phyloP scores from a whole-genome alignment of 2,797 vertebrate species.

The Eutrigla gurnardus region DNA sequence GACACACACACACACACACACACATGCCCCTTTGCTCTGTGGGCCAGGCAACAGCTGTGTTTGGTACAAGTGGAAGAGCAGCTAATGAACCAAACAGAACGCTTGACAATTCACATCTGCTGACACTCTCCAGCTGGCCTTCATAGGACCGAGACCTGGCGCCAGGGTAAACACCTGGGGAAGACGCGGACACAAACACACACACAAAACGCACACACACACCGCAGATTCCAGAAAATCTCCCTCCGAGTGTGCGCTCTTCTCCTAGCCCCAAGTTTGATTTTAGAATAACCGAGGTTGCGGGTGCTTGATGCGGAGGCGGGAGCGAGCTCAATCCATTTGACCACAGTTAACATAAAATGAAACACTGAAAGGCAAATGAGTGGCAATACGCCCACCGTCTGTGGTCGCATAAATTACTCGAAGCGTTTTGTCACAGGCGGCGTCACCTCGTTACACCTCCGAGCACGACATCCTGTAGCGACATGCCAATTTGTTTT shows the following conservation, averaged over 20 bases:
- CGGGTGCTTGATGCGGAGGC: conserved; percentile 35
- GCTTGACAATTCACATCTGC: conserved; percentile 84
- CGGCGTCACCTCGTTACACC: conserved; percentile 41
- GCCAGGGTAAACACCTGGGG: conserved; percentile 68
- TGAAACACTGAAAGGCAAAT: conserved; percentile 38
- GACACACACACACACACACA: conserved; percentile 32
- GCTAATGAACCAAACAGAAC: conserved; percentile 80
- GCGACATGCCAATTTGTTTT: conserved; percentile 19
- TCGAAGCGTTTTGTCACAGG: conserved; percentile 37
- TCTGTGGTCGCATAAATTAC: conserved; percentile 46
- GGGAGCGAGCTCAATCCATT: conserved; percentile 39
- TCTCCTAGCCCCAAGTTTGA: conserved; percentile 1
- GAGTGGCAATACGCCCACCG: conserved; percentile 24
- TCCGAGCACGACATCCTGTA: conserved; percentile 35
- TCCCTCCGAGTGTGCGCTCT: background rate
- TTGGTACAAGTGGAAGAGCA: conserved; percentile 73
- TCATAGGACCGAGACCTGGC: conserved; percentile 61
- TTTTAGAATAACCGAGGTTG: conserved; percentile 26
- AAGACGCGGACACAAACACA: conserved; percentile 10
- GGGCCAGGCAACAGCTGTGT: conserved; percentile 79
- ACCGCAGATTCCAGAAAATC: conserved; percentile 45
- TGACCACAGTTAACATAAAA: conserved; percentile 56
- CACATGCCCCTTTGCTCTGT: conserved; percentile 71
- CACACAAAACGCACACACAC: background rate
- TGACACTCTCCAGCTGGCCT: conserved; percentile 78